Evolutionary conservation across 2,888 invertebrate species (phyloP).

Genomic region (Ephialtes manifestator): DNA sequence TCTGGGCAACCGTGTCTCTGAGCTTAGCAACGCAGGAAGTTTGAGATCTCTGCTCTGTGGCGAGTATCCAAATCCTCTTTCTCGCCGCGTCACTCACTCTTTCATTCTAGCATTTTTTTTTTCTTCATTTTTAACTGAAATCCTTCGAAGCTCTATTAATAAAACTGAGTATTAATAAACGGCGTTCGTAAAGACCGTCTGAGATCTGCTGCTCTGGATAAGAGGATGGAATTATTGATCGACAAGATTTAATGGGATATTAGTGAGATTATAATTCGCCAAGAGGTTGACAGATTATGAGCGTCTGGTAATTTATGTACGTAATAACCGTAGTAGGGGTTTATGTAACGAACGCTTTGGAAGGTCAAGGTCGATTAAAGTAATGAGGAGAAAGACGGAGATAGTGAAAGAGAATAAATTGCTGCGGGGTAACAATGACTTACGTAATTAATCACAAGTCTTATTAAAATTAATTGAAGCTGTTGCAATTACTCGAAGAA

Average conservation of each 20-base stretch:
- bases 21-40: neutral
- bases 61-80: conserved; percentile 44
- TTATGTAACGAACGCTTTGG: neutral
- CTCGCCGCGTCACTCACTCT: neutral
- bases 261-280: conserved; percentile 12
- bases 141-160: conserved; percentile 28
- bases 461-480: neutral
- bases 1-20: neutral
- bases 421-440: neutral
- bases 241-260: neutral
- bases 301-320: neutral
- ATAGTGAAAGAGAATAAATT: neutral
- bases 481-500: neutral
- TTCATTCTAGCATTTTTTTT: neutral
- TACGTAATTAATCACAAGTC: neutral
- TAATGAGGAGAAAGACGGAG: neutral
- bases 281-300: neutral
- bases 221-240: conserved; percentile 15
- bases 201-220: neutral
- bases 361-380: neutral
- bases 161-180: conserved; percentile 10
- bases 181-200: neutral
- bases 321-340: neutral
- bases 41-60: conserved; percentile 17
- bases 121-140: neutral